These are phyloP conservation scores for Heliconius ethilla DNA, from an alignment of 2,888 invertebrate species.

Conservation along the genomic window DNA sequence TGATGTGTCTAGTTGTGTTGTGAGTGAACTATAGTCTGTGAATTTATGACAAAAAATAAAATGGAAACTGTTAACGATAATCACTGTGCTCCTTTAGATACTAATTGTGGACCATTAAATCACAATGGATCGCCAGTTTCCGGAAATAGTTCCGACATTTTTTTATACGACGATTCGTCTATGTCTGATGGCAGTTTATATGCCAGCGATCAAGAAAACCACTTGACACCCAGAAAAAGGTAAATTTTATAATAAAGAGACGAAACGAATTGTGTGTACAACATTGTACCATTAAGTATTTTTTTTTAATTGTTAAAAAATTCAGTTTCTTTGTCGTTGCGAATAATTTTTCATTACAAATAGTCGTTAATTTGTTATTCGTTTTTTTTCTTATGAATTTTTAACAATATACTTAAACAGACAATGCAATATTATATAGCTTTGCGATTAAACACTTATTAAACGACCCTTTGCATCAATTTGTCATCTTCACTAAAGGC, in stretches of 20 bases:
- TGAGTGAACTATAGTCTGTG: conserved; percentile 29
- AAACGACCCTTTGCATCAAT: background rate
- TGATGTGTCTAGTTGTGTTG: conserved; percentile 17
- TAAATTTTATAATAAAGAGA: background rate
- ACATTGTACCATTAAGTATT: background rate
- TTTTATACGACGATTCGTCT: conserved; percentile 84
- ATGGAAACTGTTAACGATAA: conserved; percentile 62
- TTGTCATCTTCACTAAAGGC: background rate
- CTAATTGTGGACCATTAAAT: conserved; percentile 31
- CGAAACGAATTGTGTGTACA: background rate
- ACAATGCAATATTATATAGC: background rate
- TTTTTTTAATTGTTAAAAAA: background rate
- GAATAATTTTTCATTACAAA: background rate
- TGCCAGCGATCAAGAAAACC: conserved; percentile 92
- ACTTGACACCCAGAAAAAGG: conserved; percentile 81
- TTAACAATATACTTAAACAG: background rate
- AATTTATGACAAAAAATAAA: conserved; percentile 31
- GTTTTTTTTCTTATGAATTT: conserved; percentile 3
- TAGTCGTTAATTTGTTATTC: too few species aligned
- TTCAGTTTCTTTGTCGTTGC: background rate
- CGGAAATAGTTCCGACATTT: conserved; percentile 81
- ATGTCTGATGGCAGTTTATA: conserved; percentile 86
- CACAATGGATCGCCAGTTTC: conserved; percentile 43
- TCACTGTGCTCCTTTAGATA: conserved; percentile 45
- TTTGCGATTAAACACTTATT: background rate